Evolutionary conservation across 2,797 vertebrate species (phyloP).

Genomic region (Dallia pectoralis): DNA sequence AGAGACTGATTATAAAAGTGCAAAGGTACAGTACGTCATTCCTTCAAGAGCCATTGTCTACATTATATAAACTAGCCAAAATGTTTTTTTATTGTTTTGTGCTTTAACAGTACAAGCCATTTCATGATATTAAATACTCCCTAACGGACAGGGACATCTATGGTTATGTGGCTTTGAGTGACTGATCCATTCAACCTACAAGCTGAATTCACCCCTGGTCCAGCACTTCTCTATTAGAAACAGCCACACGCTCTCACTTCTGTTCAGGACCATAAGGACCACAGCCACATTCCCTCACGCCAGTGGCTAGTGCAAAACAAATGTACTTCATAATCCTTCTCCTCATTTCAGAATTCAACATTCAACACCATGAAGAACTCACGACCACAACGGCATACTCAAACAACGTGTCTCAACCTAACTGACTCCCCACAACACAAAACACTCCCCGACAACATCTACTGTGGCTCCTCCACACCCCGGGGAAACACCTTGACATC

Average conservation of each 20-base stretch:
- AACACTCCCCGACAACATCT: conserved; percentile 22
- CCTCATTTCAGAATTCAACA: conserved; percentile 23
- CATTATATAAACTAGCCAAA: conserved; percentile 44
- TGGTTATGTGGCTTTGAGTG: conserved; percentile 43
- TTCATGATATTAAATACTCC: conserved; percentile 66
- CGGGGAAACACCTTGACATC: not conserved
- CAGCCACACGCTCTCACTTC: not conserved
- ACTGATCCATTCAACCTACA: conserved; percentile 27
- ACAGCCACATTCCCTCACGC: conserved; percentile 46
- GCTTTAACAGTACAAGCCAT: conserved; percentile 75
- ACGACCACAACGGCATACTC: conserved; percentile 42
- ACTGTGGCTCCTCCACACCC: conserved; percentile 2
- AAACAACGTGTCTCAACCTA: conserved; percentile 9
- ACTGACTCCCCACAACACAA: conserved; percentile 24
- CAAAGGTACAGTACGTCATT: conserved; percentile 60
- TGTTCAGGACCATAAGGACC: conserved; percentile 56
- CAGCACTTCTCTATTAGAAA: not conserved
- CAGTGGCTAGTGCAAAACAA: conserved; percentile 60
- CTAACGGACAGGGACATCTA: conserved; percentile 38
- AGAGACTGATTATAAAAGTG: conserved; percentile 57
- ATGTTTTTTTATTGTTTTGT: conserved; percentile 45
- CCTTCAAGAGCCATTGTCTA: conserved; percentile 53
- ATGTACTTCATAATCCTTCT: conserved; percentile 36
- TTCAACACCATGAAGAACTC: conserved; percentile 33
- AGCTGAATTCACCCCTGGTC: conserved; percentile 9